A percentile compares a stretch with the other conserved stretches of the same genome.
These are phyloP conservation scores for Pristionchus japonicus DNA, from an alignment of 2,888 invertebrate genomes.

Conservation along the genomic window DNA sequence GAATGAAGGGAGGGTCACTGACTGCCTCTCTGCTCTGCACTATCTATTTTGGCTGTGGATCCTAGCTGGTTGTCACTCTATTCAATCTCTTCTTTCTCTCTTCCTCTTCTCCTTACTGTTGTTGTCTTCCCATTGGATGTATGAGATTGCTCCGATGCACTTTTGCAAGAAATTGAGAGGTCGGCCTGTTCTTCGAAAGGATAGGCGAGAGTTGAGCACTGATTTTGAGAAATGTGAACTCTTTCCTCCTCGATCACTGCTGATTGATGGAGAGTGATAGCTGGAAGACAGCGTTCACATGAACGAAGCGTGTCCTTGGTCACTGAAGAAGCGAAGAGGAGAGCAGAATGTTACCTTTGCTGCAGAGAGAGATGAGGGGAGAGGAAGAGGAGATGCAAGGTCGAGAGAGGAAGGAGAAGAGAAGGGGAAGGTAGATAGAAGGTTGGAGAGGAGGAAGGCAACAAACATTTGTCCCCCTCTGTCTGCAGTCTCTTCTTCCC, in stretches of 20 bases:
- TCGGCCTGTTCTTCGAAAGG: neutral
- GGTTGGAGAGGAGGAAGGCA: neutral
- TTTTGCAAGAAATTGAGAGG: neutral
- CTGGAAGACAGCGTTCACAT: neutral
- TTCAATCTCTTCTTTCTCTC: neutral
- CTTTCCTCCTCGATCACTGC: neutral
- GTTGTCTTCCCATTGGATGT: neutral
- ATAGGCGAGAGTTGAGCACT: neutral
- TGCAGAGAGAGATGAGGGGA: neutral
- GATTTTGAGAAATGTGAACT: neutral
- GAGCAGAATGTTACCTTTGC: neutral
- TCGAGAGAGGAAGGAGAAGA: neutral
- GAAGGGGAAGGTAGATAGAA: neutral
- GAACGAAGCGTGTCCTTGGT: neutral
- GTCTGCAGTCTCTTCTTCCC: slow-evolving; percentile 32
- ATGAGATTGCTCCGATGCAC: neutral
- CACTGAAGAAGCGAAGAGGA: neutral
- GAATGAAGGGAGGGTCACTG: neutral
- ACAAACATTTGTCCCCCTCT: slow-evolving; percentile 27
- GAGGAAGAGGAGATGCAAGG: slow-evolving; percentile 8
- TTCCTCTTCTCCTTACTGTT: slow-evolving; percentile 1
- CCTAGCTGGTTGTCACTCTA: neutral
- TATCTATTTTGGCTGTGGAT: slow-evolving; percentile 1
- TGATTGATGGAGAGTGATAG: neutral
- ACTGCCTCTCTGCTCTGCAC: neutral